These are phyloP conservation scores for Tokudaia tokunoshimensis DNA, from an alignment of 2,797 vertebrate genomes.

Conservation along the genomic window DNA sequence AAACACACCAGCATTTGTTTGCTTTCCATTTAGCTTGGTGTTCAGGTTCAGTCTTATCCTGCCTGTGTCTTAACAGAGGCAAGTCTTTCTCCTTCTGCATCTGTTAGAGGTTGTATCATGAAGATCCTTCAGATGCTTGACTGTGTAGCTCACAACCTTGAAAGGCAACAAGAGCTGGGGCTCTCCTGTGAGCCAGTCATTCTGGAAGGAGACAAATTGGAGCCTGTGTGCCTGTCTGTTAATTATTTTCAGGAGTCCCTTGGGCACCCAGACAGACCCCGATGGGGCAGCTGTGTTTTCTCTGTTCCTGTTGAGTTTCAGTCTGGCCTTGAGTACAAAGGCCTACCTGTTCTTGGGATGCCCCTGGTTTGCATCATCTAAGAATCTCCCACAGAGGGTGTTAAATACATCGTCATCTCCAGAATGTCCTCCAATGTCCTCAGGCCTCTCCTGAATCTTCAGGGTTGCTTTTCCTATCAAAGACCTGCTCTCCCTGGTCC, in stretches of 20 bases:
- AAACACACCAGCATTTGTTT: background rate
- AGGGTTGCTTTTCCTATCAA: background rate
- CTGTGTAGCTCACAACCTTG: background rate
- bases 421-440: background rate
- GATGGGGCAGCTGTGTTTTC: background rate
- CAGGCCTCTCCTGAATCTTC: background rate
- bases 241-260: background rate
- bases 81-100: constrained; percentile 40
- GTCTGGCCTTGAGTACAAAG: constrained; percentile 25
- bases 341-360: background rate
- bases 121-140: constrained; percentile 49
- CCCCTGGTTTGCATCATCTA: background rate
- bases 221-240: background rate
- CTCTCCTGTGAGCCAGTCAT: background rate
- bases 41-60: constrained; percentile 16
- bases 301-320: constrained; percentile 3
- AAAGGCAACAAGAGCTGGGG: background rate
- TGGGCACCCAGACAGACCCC: background rate
- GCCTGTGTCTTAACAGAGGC: background rate
- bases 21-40: background rate
- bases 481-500: background rate
- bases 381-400: background rate
- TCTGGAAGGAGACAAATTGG: background rate
- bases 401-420: background rate
- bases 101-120: constrained; percentile 6